phyloP scores from a whole-genome alignment of 1,140 invertebrate genomes.

The Sesamia nonagrioides region DNA sequence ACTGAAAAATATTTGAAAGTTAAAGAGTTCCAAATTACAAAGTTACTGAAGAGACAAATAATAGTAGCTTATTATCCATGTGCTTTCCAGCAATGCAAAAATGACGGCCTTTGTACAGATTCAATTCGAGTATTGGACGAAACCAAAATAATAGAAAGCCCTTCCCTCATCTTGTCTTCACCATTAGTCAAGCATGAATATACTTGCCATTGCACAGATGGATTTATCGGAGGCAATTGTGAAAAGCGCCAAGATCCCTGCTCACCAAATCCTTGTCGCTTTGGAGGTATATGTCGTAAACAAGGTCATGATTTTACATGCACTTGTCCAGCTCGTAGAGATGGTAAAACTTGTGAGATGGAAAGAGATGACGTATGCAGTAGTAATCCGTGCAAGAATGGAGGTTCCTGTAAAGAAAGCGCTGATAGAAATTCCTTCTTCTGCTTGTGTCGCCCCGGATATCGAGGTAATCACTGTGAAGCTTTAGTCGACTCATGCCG shows the following conservation, averaged over 20 bases:
- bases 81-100: constrained; percentile 90
- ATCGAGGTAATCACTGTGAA: constrained; percentile 96
- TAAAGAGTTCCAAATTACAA: constrained; percentile 90
- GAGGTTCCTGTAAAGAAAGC: constrained; percentile 95
- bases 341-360: constrained; percentile 94
- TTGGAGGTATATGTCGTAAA: constrained; percentile 93
- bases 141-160: constrained; percentile 92
- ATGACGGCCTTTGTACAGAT: constrained; percentile 93
- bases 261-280: constrained; percentile 95
- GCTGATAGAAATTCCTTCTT: constrained; percentile 95
- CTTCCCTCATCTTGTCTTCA: constrained; percentile 93
- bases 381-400: constrained; percentile 95
- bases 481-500: constrained; percentile 94
- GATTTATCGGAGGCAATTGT: constrained; percentile 93
- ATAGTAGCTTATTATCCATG: constrained; percentile 93
- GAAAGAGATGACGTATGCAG: constrained; percentile 94
- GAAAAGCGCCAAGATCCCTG: constrained; percentile 96
- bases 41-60: constrained; percentile 87
- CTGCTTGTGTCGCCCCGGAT: constrained; percentile 96
- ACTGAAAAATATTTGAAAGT: constrained; percentile 89
- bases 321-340: constrained; percentile 91
- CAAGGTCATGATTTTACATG: constrained; percentile 95
- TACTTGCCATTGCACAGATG: constrained; percentile 92
- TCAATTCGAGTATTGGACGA: constrained; percentile 91
- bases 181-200: constrained; percentile 93